A percentile compares a stretch with the other conserved stretches of the same genome.
phyloP scores from a whole-genome alignment of 1,140 invertebrate genomes.

The Drosophila ercepeae region DNA sequence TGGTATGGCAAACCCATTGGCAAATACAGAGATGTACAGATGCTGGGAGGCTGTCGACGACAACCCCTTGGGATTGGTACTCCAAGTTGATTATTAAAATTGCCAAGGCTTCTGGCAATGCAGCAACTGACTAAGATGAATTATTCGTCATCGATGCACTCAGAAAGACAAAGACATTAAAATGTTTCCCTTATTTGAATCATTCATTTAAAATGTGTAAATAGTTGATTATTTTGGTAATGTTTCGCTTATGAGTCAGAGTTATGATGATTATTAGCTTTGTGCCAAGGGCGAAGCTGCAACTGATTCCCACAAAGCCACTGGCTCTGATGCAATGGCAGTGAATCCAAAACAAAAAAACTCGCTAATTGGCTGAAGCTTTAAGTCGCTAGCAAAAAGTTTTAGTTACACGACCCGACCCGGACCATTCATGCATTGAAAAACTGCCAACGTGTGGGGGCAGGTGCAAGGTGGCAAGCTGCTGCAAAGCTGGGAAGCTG shows the following conservation, averaged over 20 bases:
- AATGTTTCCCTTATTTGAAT: neutral
- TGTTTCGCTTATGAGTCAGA: too few relatives aligned
- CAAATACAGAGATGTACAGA: conserved; percentile 19
- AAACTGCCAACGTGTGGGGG: neutral
- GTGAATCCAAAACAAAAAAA: conserved; percentile 21
- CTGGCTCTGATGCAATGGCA: neutral
- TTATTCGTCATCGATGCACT: conserved; percentile 8
- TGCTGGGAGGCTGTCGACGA: conserved; percentile 8
- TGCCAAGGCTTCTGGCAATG: conserved; percentile 12
- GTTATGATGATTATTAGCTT: neutral
- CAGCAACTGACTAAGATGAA: conserved; percentile 27
- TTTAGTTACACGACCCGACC: too few relatives aligned
- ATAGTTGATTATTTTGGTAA: too few relatives aligned
- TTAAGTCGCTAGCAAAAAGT: conserved; percentile 28
- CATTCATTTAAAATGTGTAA: too few relatives aligned
- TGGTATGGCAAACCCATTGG: conserved; percentile 12
- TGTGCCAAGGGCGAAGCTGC: conserved; percentile 12
- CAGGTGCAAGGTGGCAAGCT: neutral
- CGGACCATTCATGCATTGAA: conserved; percentile 16
- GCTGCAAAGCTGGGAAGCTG: neutral
- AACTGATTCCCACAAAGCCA: conserved; percentile 14
- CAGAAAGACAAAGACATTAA: conserved; percentile 10
- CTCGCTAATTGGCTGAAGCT: conserved; percentile 33
- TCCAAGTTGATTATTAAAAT: conserved; percentile 60
- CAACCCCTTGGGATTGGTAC: conserved; percentile 42